Evolutionary conservation across 1,140 invertebrate genomes (phyloP), one percentile per base, ranked within the genome.

Genomic region (Metopolophium dirhodum): DNA sequence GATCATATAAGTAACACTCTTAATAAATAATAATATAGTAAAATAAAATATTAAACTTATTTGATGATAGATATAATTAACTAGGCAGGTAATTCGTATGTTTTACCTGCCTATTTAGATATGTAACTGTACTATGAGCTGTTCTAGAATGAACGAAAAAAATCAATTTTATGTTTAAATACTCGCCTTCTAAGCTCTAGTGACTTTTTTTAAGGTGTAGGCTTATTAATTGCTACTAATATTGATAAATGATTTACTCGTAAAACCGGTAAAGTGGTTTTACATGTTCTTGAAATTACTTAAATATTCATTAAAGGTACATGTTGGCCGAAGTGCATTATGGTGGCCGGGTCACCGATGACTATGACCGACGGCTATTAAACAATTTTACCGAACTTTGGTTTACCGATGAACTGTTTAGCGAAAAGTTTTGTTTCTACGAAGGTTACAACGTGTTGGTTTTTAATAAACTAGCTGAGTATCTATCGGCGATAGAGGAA

Each of bases 311-410:
- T 47, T 93, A 90, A 89, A 98, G 99, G 94, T 99, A 99, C 94
- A 99, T 99, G 98, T 97, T 99, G 68, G 98, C 98, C 51, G 98
- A 99, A 95, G 98, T 99, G 94, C 98, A 99, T 95, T 99, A 99
- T 95, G 99, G 99, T 30, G 99, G 99, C 3, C 96, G 99, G 94
- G 98, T 99, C 0, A 99, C 99, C 1, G 99, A 99, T 95, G 98
- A 99, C 95, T 99, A 98, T 95, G 98, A 99, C 95, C 99, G 99
- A 95, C 96, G 98, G 91, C 95, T 99, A 20, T 95, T 99, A 9
- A 98, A 97, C 35, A 99, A 98, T 1, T 99, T 99, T 94, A 98
- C 97, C 0, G 96, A 96, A 94, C 96, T 96, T 0, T 99, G 98
- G 98, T 98, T 99, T 95, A 98, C 97, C 95, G 98, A 99, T 94